Base-by-base conservation (phyloP, 1,140 invertebrate species). In the Micrasema minimum region DNA sequence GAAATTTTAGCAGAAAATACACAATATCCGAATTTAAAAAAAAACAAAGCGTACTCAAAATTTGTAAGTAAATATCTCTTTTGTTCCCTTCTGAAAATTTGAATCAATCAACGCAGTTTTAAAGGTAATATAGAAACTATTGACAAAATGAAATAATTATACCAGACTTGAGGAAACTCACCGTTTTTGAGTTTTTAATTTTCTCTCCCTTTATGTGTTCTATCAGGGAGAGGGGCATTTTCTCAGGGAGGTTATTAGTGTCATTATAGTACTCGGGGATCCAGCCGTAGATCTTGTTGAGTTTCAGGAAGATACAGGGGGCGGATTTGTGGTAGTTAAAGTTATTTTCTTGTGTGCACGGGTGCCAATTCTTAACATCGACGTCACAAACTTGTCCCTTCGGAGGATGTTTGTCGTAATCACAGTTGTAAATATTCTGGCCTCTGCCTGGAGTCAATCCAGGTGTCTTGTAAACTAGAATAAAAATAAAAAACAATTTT, bases 281-380 rank as follows among this genome's bases (percentile, higher is more conserved):
- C 92, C 92, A 94, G 16, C 88, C 90, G 74, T 88, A 93, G 78
- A 93, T 92, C 84, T 92, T 84, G 77, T 95, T 95, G 1, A 95
- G 80, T 79, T 95, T 95, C 26, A 95, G 83, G 79, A 94, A 91
- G 71, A 95, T 89, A 77, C 93, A 95, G 0, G 93, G 93, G 10
- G 91, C 88, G 2, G 91, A 92, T 77, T 90, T 88, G 77, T 90
- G 87, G 80, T 90, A 94, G 59, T 90, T 91, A 81, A 89, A 94
- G 50, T 89, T 84, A 75, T 90, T 88, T 78, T 90, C 89, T 70
- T 87, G 83, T 22, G 87, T 88, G 79, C 92, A 95, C 0, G 88
- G 87, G 18, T 82, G 79, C 84, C 87, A 89, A 6, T 83, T 79
- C 45, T 86, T 86, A 7, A 91, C 86, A 77, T 92, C 88, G 46